These are phyloP conservation scores for Lepeophtheirus nordmannii DNA, from an alignment of 2,888 invertebrate genomes.

Conservation along the genomic window DNA sequence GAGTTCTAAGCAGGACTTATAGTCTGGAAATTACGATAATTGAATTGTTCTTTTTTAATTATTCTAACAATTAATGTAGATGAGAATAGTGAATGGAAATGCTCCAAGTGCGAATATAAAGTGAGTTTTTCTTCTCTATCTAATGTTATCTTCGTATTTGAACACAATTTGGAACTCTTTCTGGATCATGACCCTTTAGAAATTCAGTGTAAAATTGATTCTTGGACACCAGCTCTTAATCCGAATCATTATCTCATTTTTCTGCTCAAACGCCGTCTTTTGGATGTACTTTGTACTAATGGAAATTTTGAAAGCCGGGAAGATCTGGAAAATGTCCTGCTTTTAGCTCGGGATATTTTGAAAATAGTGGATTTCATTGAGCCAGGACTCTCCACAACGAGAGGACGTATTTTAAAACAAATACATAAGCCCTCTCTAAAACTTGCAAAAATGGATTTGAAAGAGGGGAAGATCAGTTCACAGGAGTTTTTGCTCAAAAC, in stretches of 20 bases:
- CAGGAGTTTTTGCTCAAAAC: neutral
- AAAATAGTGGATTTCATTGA: constrained; percentile 53
- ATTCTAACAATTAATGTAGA: constrained; percentile 15
- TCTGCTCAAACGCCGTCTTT: constrained; percentile 48
- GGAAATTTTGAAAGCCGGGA: neutral
- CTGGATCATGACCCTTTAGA: neutral
- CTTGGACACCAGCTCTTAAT: constrained; percentile 41
- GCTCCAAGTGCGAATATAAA: constrained; percentile 26
- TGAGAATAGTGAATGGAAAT: constrained; percentile 26
- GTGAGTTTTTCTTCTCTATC: constrained; percentile 16
- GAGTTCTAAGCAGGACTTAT: neutral
- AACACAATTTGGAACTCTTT: constrained; percentile 13
- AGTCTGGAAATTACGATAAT: neutral
- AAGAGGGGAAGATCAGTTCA: neutral
- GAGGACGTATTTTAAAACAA: constrained; percentile 35
- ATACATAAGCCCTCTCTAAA: constrained; percentile 48
- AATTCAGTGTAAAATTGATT: neutral
- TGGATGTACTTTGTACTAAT: constrained; percentile 1
- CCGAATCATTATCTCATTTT: constrained; percentile 56
- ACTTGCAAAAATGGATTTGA: constrained; percentile 38
- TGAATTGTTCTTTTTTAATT: neutral
- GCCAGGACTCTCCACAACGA: constrained; percentile 48
- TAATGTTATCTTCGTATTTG: neutral
- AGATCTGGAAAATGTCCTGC: constrained; percentile 59
- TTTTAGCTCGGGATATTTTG: constrained; percentile 52